Base-by-base conservation (phyloP, 1,140 invertebrate species). In the Amphibalanus amphitrite region DNA sequence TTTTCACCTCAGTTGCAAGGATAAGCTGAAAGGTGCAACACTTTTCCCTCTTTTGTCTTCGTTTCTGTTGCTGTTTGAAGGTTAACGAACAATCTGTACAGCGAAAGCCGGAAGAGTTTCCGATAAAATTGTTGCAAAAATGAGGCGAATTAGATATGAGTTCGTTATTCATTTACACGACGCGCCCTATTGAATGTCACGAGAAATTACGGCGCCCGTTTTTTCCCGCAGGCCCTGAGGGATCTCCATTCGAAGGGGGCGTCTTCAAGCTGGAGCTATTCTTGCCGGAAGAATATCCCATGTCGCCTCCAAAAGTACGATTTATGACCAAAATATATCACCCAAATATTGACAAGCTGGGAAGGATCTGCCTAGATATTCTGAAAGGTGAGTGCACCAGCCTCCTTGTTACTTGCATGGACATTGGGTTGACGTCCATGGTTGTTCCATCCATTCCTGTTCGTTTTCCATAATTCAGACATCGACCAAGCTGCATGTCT, bases 261-360 rank as follows among this genome's bases (percentile, higher is more conserved):
- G 81, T 86, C 28, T 90, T 90, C 81, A 89, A 89, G 81, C 79
- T 90, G 77, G 89, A 90, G 82, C 78, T 90, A n/a, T 90, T 90
- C 81, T 79, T 90, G 72, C 89, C 89, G 13, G 89, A 90, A 80
- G 89, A 90, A 79, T 91, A 90, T 81, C 89, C 89, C 59, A 90
- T 90, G 89, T 87, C 87, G 65, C 87, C 89, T 71, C 89, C 89
- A 8, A 90, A 90, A 86, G 89, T 90, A 70, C 80, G 86, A 72
- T 90, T 90, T 81, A 87, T 90, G 82, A 90, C 89, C 3, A 89
- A 88, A 81, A 90, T 91, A 76, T 91, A 90, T 80, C 89, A 90
- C 82, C 89, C 89, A 64, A 90, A 91, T 80, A 90, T 90, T 78
- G 89, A 90, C 81, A 88, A 89, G 82, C 80, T 90, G 65, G 89